Conservation (phyloP, 2,113 vertebrate genomes). For the Verasper variegatus region DNA sequence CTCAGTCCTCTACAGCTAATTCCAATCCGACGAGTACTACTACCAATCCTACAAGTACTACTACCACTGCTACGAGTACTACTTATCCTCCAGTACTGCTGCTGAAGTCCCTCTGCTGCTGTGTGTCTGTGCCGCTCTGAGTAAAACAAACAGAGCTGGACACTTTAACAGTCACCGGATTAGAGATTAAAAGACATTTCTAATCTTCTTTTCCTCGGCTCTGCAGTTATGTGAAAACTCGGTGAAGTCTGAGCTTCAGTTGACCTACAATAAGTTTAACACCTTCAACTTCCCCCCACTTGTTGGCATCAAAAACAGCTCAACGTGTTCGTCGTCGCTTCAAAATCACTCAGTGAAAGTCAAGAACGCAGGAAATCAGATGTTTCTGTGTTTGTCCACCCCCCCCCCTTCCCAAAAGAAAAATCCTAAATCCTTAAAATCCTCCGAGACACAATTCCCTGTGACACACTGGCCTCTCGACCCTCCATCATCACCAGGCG, state of each 20-base stretch:
- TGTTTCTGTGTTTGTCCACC: too few species aligned
- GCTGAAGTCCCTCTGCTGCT: background rate
- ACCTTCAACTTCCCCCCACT: constrained; percentile 55
- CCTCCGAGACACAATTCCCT: background rate
- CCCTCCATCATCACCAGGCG: too few species aligned
- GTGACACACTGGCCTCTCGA: background rate
- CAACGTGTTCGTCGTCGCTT: background rate
- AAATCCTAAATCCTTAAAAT: background rate
- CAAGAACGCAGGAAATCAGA: too few species aligned
- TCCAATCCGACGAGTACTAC: too few species aligned
- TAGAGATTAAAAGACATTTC: constrained; percentile 64
- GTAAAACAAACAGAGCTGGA: constrained; percentile 5
- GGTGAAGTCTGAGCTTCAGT: constrained; percentile 51
- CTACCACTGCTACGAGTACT: background rate
- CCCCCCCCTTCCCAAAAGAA: too few species aligned
- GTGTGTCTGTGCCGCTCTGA: background rate
- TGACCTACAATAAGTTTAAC: constrained; percentile 34
- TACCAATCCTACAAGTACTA: too few species aligned
- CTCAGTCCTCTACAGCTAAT: background rate
- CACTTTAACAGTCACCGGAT: constrained; percentile 24
- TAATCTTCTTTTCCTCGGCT: constrained; percentile 59
- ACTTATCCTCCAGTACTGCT: too few species aligned
- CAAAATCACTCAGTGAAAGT: too few species aligned
- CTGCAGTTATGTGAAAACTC: constrained; percentile 27
- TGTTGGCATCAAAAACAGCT: background rate